Conservation (phyloP, 2,888 invertebrate genomes). For the Patella depressa region DNA sequence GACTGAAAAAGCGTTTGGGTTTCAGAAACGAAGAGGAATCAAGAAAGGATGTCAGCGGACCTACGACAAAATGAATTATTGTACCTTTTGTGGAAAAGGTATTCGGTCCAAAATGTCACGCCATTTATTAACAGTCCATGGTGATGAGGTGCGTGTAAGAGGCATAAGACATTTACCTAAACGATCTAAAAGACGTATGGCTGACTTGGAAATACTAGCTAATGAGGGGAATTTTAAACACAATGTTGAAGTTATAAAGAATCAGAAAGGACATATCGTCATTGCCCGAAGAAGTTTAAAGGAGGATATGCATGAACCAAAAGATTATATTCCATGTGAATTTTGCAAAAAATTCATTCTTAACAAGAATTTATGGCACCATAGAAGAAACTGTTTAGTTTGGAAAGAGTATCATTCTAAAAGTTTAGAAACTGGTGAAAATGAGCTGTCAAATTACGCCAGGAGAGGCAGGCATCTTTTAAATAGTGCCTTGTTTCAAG, state of each 20-base stretch:
- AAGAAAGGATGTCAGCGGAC: conserved; percentile 32
- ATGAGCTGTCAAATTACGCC: conserved; percentile 1
- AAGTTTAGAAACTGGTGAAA: neutral
- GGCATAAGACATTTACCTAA: conserved; percentile 27
- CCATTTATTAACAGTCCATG: conserved; percentile 30
- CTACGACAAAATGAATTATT: conserved; percentile 36
- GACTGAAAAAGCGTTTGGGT: neutral
- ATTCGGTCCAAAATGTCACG: conserved; percentile 34
- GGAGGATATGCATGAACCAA: conserved; percentile 1
- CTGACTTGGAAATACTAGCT: conserved; percentile 31
- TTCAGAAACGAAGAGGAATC: neutral
- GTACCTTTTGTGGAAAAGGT: conserved; percentile 32
- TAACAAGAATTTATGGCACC: neutral
- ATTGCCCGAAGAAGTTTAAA: conserved; percentile 7
- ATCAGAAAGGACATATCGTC: conserved; percentile 8
- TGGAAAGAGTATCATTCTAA: conserved; percentile 3
- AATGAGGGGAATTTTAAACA: conserved; percentile 41
- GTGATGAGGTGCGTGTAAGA: conserved; percentile 25
- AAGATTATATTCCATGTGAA: neutral
- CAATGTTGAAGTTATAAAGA: conserved; percentile 30
- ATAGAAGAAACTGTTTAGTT: neutral
- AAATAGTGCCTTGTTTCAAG: neutral
- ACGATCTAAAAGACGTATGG: conserved; percentile 27
- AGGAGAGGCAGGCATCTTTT: conserved; percentile 3
- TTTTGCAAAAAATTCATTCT: conserved; percentile 3